Evolutionary conservation across 2,797 vertebrate genomes (phyloP).

Genomic region (Pempheris klunzingeri): DNA sequence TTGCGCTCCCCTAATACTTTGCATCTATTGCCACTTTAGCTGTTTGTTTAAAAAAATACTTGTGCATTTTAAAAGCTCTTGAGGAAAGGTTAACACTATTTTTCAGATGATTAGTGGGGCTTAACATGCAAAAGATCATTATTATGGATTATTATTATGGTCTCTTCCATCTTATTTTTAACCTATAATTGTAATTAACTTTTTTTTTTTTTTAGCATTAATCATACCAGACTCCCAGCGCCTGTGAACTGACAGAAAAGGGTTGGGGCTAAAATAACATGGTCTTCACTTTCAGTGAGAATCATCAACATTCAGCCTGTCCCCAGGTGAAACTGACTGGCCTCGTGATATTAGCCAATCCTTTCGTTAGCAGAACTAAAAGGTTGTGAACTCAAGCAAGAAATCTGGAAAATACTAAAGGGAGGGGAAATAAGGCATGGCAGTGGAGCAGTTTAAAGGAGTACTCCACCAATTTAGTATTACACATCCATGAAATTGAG

Average conservation of each 20-base stretch:
- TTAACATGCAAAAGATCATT: neutral
- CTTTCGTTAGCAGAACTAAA: neutral
- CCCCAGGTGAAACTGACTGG: neutral
- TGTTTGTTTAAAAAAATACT: constrained; percentile 22
- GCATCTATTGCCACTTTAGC: constrained; percentile 16
- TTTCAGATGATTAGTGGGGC: neutral
- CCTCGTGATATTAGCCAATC: neutral
- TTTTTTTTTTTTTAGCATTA: neutral
- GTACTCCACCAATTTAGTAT: neutral
- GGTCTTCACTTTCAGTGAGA: neutral
- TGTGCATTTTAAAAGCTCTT: neutral
- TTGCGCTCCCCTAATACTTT: constrained; percentile 30
- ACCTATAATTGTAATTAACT: neutral
- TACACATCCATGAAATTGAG: neutral
- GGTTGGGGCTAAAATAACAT: neutral
- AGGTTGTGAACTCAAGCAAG: constrained; percentile 13
- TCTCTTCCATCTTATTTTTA: neutral
- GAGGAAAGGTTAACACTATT: neutral
- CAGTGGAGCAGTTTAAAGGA: neutral
- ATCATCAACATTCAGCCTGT: neutral
- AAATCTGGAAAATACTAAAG: neutral
- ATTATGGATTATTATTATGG: neutral
- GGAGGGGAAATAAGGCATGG: neutral
- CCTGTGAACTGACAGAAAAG: neutral
- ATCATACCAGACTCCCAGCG: neutral